Percentiles rank a stretch among this genome's conserved stretches.
These are phyloP conservation scores for Albula glossodonta DNA, from an alignment of 2,113 vertebrate species.

Conservation along the genomic window DNA sequence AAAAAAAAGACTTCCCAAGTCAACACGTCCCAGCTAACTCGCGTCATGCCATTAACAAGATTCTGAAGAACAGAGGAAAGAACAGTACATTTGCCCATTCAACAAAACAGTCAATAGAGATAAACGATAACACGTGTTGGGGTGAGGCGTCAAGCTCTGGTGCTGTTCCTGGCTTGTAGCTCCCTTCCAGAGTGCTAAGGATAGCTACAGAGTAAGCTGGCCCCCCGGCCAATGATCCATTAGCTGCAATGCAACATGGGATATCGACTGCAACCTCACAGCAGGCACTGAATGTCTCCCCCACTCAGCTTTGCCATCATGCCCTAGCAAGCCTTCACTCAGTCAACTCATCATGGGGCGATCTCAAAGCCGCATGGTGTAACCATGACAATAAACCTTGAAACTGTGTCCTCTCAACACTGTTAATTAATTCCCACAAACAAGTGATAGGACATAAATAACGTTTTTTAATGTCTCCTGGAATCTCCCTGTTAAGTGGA, in stretches of 20 bases:
- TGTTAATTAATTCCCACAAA: neutral
- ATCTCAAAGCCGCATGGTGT: neutral
- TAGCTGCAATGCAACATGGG: conserved; percentile 45
- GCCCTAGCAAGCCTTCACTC: neutral
- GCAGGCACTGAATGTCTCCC: conserved; percentile 39
- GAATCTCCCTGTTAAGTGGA: neutral
- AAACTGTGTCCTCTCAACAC: no score
- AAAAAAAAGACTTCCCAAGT: neutral
- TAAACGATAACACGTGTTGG: no score
- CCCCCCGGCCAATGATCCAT: conserved; percentile 26
- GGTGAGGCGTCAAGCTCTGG: neutral
- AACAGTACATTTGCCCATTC: neutral
- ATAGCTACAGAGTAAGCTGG: conserved; percentile 19
- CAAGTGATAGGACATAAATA: neutral
- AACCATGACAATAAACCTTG: neutral
- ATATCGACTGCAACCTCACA: conserved; percentile 66
- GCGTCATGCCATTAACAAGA: neutral
- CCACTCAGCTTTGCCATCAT: conserved; percentile 23
- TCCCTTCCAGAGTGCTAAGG: conserved; percentile 35
- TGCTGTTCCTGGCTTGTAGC: conserved; percentile 40
- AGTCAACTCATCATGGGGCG: neutral
- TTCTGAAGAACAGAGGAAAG: neutral
- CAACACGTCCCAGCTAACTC: neutral
- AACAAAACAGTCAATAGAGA: neutral
- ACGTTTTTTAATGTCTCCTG: neutral